Evolutionary conservation across 2,113 vertebrate genomes (phyloP).

Genomic region (Phrynosoma blainvillii): DNA sequence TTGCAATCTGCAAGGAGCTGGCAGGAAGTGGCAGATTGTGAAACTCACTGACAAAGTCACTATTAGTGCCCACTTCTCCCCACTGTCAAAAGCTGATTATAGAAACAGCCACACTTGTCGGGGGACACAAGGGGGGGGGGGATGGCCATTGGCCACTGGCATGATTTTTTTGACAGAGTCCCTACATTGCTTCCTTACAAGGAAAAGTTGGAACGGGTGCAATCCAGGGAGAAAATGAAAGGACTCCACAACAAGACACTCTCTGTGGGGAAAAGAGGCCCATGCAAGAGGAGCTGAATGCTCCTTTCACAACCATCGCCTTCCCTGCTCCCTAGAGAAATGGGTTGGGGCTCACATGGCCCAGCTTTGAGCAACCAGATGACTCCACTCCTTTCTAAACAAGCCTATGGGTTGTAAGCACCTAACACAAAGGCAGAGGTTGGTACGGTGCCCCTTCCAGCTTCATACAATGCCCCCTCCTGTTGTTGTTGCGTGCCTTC

Average conservation of each 20-base stretch:
- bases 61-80: neutral
- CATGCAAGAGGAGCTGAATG: neutral
- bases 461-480: neutral
- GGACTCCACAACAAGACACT: neutral
- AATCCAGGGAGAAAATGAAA: neutral
- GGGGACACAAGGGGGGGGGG: neutral
- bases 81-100: slow-evolving; percentile 6
- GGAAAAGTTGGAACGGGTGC: neutral
- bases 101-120: neutral
- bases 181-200: neutral
- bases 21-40: slow-evolving; percentile 28
- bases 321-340: neutral
- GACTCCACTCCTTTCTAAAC: too few relatives aligned
- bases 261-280: neutral
- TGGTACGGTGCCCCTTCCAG: neutral
- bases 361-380: neutral
- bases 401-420: neutral
- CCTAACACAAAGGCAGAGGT: neutral
- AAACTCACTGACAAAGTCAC: slow-evolving; percentile 25
- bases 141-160: neutral
- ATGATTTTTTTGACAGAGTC: neutral
- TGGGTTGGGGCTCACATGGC: neutral
- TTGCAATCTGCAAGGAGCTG: neutral
- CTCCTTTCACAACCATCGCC: neutral
- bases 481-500: too few relatives aligned